phyloP scores from a whole-genome alignment of 2,113 vertebrate species.

The Irena cyanogastra region DNA sequence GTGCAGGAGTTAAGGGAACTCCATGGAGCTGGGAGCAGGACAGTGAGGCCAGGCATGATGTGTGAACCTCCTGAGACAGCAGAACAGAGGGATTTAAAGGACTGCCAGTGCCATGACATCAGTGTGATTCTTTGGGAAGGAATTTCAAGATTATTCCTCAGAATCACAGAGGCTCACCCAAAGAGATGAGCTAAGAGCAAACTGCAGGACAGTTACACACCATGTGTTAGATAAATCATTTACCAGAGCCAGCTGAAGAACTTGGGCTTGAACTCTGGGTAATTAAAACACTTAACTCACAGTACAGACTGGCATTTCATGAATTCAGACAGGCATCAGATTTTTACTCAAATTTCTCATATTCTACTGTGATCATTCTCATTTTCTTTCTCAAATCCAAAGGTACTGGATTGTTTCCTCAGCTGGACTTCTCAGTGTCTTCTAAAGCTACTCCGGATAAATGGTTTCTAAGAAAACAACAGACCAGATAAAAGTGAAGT shows the following conservation, averaged over 20 bases:
- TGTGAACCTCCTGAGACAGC: not conserved
- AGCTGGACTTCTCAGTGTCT: not conserved
- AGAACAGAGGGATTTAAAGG: not conserved
- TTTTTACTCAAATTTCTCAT: not conserved
- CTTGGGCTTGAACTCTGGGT: not conserved
- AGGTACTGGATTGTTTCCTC: not conserved
- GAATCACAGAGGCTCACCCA: not conserved
- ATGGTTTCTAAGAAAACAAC: not conserved
- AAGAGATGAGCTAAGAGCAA: not conserved
- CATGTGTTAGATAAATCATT: not conserved
- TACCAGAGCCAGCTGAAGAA: not conserved
- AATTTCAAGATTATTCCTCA: not conserved
- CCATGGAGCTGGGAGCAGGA: not conserved
- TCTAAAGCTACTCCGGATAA: not conserved
- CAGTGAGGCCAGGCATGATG: fast-evolving
- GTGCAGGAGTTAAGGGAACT: not conserved
- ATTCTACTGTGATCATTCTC: not conserved
- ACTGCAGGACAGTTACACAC: not conserved
- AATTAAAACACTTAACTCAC: not conserved
- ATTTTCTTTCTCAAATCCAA: not conserved
- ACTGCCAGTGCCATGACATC: not conserved
- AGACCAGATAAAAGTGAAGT: not conserved
- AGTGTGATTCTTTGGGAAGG: not conserved
- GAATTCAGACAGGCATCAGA: not conserved
- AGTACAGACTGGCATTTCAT: not conserved